These are phyloP conservation scores for Colletes gigas DNA, from an alignment of 1,140 invertebrate genomes.

Conservation along the genomic window DNA sequence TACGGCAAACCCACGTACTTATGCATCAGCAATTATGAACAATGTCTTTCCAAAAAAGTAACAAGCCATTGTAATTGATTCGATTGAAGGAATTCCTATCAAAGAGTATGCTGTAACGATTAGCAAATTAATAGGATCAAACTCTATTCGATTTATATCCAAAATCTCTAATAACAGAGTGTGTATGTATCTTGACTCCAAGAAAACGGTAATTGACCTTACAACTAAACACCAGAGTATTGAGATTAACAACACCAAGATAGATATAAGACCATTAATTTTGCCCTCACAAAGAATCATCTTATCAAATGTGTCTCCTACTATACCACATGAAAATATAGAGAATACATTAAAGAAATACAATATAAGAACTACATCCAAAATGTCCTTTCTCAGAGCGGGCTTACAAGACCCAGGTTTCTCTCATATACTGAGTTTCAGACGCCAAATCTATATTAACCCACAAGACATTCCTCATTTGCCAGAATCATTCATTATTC, in stretches of 20 bases:
- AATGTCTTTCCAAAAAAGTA: background rate
- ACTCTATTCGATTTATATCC: background rate
- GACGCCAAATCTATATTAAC: background rate
- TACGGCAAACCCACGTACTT: too few species aligned
- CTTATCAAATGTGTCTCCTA: constrained; percentile 19
- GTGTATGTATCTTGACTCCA: background rate
- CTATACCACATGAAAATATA: background rate
- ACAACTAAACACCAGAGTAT: background rate
- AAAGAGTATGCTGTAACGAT: background rate
- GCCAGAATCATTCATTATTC: too few species aligned
- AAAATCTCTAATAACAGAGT: background rate
- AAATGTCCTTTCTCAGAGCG: constrained; percentile 5
- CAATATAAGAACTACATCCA: background rate
- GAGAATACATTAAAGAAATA: background rate
- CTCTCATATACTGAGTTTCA: constrained; percentile 6
- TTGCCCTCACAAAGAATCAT: constrained; percentile 1
- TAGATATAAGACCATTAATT: background rate
- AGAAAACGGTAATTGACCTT: background rate
- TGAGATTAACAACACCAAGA: background rate
- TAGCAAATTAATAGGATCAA: background rate
- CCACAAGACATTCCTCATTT: too few species aligned
- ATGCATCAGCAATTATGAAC: background rate
- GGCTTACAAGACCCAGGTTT: background rate
- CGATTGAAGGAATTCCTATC: background rate
- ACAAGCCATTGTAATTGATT: background rate